These are phyloP conservation scores for Oreochromis tanganicae DNA, from an alignment of 2,113 vertebrate genomes.

Conservation along the genomic window DNA sequence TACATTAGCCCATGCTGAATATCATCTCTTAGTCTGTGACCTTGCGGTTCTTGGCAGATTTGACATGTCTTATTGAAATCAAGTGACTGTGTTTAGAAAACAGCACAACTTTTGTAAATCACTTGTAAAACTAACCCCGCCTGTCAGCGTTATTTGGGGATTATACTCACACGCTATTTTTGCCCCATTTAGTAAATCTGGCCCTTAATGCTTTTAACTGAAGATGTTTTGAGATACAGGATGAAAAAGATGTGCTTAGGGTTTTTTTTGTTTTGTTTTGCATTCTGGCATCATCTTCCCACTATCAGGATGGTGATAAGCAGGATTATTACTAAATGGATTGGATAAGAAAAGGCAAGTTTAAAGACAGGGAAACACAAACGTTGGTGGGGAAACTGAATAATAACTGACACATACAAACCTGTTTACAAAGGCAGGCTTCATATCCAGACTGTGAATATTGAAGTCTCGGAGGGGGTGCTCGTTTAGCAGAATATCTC, in stretches of 20 bases:
- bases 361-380: constrained; percentile 23
- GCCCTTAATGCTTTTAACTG: not conserved
- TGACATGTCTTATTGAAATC: not conserved
- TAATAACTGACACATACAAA: constrained; percentile 41
- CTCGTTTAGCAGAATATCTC: constrained; percentile 60
- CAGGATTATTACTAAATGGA: constrained; percentile 9
- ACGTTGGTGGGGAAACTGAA: not conserved
- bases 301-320: not conserved
- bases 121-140: not conserved
- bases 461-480: constrained; percentile 45
- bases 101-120: not conserved
- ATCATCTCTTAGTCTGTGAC: not conserved
- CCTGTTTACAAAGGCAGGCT: constrained; percentile 62
- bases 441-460: constrained; percentile 63
- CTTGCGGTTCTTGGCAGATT: not conserved
- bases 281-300: not conserved
- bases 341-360: not conserved
- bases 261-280: not conserved
- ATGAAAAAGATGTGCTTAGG: not conserved
- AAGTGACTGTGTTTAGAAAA: not conserved
- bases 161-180: not conserved
- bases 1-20: too few relatives aligned
- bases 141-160: not conserved
- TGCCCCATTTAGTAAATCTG: not conserved
- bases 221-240: not conserved